phyloP scores from a whole-genome alignment of 1,140 invertebrate species.

The Tetramorium alpestre region DNA sequence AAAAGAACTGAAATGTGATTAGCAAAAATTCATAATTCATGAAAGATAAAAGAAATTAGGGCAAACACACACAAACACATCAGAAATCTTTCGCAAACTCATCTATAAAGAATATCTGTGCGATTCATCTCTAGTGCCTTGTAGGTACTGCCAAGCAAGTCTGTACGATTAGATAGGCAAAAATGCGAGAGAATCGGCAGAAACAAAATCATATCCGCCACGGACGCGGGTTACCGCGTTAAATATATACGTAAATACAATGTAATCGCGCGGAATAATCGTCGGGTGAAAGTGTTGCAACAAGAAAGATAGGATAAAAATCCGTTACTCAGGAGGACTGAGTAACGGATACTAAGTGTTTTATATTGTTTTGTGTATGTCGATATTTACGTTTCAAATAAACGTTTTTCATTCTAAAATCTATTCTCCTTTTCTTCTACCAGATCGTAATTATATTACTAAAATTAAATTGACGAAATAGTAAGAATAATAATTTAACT shows the following conservation, averaged over 20 bases:
- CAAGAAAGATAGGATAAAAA: slow-evolving; percentile 65
- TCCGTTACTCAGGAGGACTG: slow-evolving; percentile 69
- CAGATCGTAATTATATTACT: background rate
- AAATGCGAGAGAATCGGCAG: background rate
- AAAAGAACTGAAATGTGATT: background rate
- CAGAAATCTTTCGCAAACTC: background rate
- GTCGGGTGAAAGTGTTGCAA: slow-evolving; percentile 53
- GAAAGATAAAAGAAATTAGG: background rate
- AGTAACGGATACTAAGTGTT: slow-evolving; percentile 70
- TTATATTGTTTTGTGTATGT: slow-evolving; percentile 80
- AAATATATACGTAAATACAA: slow-evolving; percentile 51
- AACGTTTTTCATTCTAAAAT: slow-evolving; percentile 82
- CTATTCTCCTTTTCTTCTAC: background rate
- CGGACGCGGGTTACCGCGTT: background rate
- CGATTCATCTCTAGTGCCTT: slow-evolving; percentile 81
- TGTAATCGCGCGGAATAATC: slow-evolving; percentile 47
- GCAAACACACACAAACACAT: background rate
- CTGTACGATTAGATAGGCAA: slow-evolving; percentile 64
- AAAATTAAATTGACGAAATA: background rate
- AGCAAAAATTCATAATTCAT: background rate
- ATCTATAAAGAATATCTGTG: slow-evolving; percentile 53
- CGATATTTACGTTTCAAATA: slow-evolving; percentile 82
- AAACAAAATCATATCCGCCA: background rate
- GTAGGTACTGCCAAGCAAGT: slow-evolving; percentile 78
- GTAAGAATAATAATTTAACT: background rate